Evolutionary conservation across 2,888 invertebrate genomes (phyloP).

Genomic region (Asteroscopus sphinx): DNA sequence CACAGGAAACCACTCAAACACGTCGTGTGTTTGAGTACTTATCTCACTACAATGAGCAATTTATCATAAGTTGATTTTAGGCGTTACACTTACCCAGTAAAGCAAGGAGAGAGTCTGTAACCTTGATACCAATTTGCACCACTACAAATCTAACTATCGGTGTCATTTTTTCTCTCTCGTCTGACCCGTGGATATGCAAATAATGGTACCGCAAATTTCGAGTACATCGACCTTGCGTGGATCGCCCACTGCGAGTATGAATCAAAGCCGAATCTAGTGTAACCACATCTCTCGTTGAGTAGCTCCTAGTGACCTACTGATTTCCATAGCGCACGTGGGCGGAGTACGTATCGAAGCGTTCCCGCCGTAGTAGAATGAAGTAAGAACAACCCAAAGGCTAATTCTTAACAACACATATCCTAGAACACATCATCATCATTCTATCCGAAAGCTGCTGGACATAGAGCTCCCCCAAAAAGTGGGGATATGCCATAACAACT

Average conservation of each 20-base stretch:
- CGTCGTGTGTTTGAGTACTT: no score
- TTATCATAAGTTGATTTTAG: slow-evolving; percentile 87
- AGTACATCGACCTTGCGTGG: slow-evolving; percentile 86
- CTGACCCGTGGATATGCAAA: slow-evolving; percentile 84
- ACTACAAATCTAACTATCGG: slow-evolving; percentile 76
- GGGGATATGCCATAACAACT: no score
- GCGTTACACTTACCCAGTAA: slow-evolving; percentile 89
- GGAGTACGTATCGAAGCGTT: slow-evolving; percentile 59
- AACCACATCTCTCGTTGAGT: slow-evolving; percentile 67
- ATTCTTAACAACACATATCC: neutral
- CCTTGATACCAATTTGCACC: slow-evolving; percentile 88
- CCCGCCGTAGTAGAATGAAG: slow-evolving; percentile 59
- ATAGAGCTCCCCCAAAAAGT: no score
- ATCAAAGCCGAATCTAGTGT: slow-evolving; percentile 80
- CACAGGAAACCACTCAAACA: slow-evolving; percentile 86
- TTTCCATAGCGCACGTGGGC: slow-evolving; percentile 84
- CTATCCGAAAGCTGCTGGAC: no score
- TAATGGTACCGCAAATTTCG: slow-evolving; percentile 86
- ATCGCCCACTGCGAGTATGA: slow-evolving; percentile 81
- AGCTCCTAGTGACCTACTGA: slow-evolving; percentile 88
- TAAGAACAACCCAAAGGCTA: slow-evolving; percentile 7
- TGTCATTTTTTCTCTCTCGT: slow-evolving; percentile 84
- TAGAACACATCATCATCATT: slow-evolving; percentile 1
- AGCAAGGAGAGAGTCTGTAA: slow-evolving; percentile 82
- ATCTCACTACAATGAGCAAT: slow-evolving; percentile 87